Conservation (phyloP, 2,113 vertebrate genomes). For the Paralichthys olivaceus region DNA sequence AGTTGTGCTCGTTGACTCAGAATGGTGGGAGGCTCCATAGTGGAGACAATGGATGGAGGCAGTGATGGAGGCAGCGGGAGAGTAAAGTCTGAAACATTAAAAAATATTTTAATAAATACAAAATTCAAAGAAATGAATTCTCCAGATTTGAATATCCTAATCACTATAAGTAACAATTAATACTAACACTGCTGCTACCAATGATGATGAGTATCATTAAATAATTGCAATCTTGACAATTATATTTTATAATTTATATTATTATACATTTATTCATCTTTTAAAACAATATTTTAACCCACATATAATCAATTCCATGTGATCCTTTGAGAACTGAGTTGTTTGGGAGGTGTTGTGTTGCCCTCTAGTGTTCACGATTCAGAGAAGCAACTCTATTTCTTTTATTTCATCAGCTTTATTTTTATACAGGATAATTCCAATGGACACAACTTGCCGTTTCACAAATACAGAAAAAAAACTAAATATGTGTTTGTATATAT, state of each 20-base stretch:
- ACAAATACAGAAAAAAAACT: not conserved
- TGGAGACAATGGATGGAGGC: constrained; percentile 27
- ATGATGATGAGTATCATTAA: not conserved
- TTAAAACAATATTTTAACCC: not conserved
- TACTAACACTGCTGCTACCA: not conserved
- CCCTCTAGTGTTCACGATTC: constrained; percentile 51
- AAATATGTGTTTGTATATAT: not conserved
- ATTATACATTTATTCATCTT: not conserved
- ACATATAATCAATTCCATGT: not conserved
- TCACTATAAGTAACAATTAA: not conserved
- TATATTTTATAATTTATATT: not conserved
- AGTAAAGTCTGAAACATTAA: not conserved
- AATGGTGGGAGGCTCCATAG: not conserved
- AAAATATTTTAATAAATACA: not conserved
- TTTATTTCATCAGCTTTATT: constrained; percentile 16
- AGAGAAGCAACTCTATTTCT: not conserved
- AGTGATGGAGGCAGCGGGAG: constrained; percentile 3
- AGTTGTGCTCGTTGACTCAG: constrained; percentile 13
- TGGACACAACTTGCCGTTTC: not conserved
- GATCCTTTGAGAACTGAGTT: not conserved
- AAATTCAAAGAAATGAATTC: not conserved
- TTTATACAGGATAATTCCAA: not conserved
- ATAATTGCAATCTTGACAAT: too few relatives aligned
- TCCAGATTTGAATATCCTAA: not conserved
- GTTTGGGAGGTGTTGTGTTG: not conserved